These are phyloP conservation scores for Aplochiton taeniatus DNA, from an alignment of 2,797 vertebrate species.

Conservation along the genomic window DNA sequence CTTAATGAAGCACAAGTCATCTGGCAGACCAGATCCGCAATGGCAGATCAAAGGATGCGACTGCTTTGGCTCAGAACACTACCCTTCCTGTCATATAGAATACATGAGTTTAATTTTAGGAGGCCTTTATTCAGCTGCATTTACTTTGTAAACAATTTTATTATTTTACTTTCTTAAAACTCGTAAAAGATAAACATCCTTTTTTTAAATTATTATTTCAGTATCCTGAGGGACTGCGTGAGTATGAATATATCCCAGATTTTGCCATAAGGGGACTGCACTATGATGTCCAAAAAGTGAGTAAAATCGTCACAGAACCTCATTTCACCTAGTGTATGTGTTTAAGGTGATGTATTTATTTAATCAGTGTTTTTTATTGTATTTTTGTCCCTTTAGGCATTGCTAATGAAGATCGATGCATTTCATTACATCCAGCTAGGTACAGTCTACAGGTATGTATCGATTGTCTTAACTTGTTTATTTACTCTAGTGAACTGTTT, in stretches of 20 bases:
- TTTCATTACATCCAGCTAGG: conserved; percentile 99
- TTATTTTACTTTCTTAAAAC: too few species aligned
- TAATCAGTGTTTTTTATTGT: too few species aligned
- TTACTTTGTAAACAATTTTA: too few species aligned
- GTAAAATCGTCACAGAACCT: conserved; percentile 17
- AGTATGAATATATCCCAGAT: conserved; percentile 91
- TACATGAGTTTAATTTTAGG: too few species aligned
- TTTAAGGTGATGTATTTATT: too few species aligned
- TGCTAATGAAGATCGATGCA: conserved; percentile 99
- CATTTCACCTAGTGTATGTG: too few species aligned
- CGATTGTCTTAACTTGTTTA: neutral
- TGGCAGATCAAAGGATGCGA: too few species aligned
- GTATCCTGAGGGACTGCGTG: conserved; percentile 90
- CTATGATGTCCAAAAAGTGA: conserved; percentile 97
- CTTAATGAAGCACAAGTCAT: neutral
- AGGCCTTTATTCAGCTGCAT: too few species aligned
- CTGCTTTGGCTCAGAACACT: neutral
- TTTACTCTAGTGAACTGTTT: neutral
- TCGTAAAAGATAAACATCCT: too few species aligned
- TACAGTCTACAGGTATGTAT: conserved; percentile 89
- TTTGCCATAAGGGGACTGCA: conserved; percentile 96
- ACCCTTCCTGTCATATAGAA: neutral
- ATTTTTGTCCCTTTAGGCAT: conserved; percentile 71
- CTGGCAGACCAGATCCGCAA: neutral
- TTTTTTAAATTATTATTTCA: conserved; percentile 54